phyloP scores from a whole-genome alignment of 2,888 invertebrate genomes.

The Thereva unica region DNA sequence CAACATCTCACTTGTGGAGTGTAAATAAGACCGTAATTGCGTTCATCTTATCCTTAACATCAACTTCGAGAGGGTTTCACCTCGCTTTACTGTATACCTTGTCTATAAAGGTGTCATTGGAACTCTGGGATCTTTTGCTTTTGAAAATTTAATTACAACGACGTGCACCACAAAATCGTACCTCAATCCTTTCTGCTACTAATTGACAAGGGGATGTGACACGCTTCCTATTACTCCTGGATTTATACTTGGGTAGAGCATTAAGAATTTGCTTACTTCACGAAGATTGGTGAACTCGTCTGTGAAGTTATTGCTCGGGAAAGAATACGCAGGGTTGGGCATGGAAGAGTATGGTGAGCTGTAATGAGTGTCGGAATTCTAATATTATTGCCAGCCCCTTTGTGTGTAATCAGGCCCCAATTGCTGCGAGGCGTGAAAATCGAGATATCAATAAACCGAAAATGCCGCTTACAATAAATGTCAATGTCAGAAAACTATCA shows the following conservation, averaged over 20 bases:
- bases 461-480: too few relatives aligned
- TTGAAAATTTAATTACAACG: constrained; percentile 29
- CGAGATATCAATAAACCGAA: too few relatives aligned
- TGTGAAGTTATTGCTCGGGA: constrained; percentile 12
- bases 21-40: constrained; percentile 22
- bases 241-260: background rate
- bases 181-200: background rate
- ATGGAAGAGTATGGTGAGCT: background rate
- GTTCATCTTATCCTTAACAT: constrained; percentile 5
- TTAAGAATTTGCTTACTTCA: constrained; percentile 12
- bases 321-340: too few relatives aligned
- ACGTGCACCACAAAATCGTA: constrained; percentile 7
- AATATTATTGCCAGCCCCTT: too few relatives aligned
- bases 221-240: constrained; percentile 17
- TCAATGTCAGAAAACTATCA: too few relatives aligned
- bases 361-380: too few relatives aligned
- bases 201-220: constrained; percentile 19
- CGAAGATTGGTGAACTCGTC: constrained; percentile 9
- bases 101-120: constrained; percentile 1
- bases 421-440: too few relatives aligned
- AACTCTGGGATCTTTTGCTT: background rate
- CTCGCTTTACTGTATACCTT: background rate
- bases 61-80: background rate
- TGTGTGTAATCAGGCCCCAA: too few relatives aligned
- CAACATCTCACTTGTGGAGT: constrained; percentile 10